A percentile compares a stretch with the other conserved stretches of the same genome.
Conservation (phyloP, 2,888 invertebrate genomes). For the Acrobasis suavella region DNA sequence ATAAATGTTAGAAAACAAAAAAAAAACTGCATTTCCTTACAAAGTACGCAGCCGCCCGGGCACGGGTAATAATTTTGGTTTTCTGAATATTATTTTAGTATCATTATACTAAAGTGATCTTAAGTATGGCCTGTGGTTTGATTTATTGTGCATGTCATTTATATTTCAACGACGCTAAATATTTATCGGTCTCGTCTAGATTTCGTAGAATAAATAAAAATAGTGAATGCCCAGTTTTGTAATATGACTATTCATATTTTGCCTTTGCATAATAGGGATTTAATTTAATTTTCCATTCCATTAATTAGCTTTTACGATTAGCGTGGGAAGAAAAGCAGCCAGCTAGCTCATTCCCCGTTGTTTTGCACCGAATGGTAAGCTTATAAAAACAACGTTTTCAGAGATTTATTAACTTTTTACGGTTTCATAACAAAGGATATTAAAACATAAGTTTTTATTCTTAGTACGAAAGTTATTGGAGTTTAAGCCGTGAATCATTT, state of each 20-base stretch:
- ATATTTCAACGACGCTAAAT: no score
- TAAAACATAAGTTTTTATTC: not conserved
- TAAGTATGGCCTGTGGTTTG: no score
- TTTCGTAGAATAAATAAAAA: no score
- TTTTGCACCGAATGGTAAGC: not conserved
- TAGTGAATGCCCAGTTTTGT: not conserved
- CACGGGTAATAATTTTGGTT: no score
- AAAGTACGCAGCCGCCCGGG: no score
- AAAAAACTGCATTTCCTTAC: no score
- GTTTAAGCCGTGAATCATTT: not conserved
- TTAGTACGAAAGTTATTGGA: not conserved
- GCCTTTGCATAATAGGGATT: not conserved
- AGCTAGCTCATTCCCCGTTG: not conserved
- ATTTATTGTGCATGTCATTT: no score
- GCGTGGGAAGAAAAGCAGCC: slow-evolving; percentile 1
- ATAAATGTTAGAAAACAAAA: no score
- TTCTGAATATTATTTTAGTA: no score
- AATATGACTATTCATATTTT: not conserved
- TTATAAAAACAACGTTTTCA: not conserved
- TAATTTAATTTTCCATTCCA: not conserved
- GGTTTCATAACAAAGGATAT: slow-evolving; percentile 3
- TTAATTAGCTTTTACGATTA: slow-evolving; percentile 2
- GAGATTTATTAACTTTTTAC: slow-evolving; percentile 3
- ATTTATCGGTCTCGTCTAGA: no score
- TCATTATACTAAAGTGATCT: no score